Evolutionary conservation across 2,113 vertebrate species (phyloP), one percentile per base, ranked within the genome.

Genomic region (Odontophorus gujanensis): DNA sequence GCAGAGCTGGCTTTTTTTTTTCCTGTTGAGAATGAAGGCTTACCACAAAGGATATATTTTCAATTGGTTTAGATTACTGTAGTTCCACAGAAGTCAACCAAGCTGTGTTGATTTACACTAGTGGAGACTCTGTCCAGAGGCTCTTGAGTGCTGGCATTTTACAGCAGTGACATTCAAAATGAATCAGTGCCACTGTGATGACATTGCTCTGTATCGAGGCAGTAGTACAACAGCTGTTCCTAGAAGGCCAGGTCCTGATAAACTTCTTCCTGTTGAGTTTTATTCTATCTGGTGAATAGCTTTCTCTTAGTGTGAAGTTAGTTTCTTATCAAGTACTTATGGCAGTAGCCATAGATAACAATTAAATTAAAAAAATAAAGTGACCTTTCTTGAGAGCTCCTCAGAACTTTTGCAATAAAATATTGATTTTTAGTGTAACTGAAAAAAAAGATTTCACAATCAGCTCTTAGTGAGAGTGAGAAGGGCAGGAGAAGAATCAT

Each of bases 121-220:
- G 28, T 1, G 0, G 45, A 82, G 62, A 66, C 32, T 19, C 50
- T 68, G 83, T 86, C 95, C 84, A 80, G 81, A 38, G 71, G 92
- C 4, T 0, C 55, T 71, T 81, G 32, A 42, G 63, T 63, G 78
- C 88, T 77, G 86, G 87, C 91, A 85, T 93, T 96, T 96, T 69
- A 89, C 85, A 93, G 71, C 67, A 76, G 59, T 94, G 94, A 85
- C 87, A 87, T 95, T 93, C 93, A 50, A 80, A 91, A 89, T 89
- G 87, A 93, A 89, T 91, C 84, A 43, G 59, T 71, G 92, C 66
- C 89, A 71, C 89, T 30, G 59, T 21, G 67, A 73, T 63, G 78
- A 34, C 74, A 63, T 67, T 79, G 87, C 67, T 92, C 71, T 93
- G 68, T 75, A 38, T 81, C 73, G 62, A 48, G 48, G 77, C 75